Evolutionary conservation across 1,140 invertebrate species (phyloP).

Genomic region (Aculops lycopersici): DNA sequence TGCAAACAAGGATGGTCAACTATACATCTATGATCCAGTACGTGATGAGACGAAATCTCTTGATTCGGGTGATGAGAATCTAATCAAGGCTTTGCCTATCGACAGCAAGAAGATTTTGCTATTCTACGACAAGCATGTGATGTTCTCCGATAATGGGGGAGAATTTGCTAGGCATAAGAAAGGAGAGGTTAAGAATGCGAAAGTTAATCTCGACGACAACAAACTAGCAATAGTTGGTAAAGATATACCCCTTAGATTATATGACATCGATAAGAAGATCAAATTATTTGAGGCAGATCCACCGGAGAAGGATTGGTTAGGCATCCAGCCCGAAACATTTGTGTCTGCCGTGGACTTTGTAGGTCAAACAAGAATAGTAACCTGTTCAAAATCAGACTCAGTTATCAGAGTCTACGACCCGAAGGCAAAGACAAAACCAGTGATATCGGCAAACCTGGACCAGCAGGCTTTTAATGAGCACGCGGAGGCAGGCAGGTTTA

Average conservation of each 20-base stretch:
- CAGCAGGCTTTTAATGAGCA: conserved; percentile 6
- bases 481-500: conserved; percentile 7
- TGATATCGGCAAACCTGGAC: conserved; percentile 6
- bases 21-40: conserved; percentile 5
- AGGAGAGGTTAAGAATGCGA: too few species aligned
- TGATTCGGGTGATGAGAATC: not conserved
- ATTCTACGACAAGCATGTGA: conserved; percentile 8
- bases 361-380: conserved; percentile 5
- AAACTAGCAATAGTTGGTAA: conserved; percentile 6
- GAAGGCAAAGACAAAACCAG: conserved; percentile 4
- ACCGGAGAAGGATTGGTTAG: conserved; percentile 6
- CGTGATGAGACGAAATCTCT: conserved; percentile 1
- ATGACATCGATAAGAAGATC: conserved; percentile 6
- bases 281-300: conserved; percentile 6
- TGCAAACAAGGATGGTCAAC: conserved; percentile 2
- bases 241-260: conserved; percentile 8
- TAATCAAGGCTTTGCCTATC: conserved; percentile 3
- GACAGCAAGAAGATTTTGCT: conserved; percentile 6
- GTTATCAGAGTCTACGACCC: conserved; percentile 7
- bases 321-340: conserved; percentile 3
- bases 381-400: conserved; percentile 6
- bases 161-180: too few species aligned
- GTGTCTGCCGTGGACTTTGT: conserved; percentile 7
- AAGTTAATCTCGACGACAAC: conserved; percentile 2
- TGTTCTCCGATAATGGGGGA: too few species aligned